These are phyloP conservation scores for Hybos culiciformis DNA, from an alignment of 2,888 invertebrate species.

Conservation along the genomic window DNA sequence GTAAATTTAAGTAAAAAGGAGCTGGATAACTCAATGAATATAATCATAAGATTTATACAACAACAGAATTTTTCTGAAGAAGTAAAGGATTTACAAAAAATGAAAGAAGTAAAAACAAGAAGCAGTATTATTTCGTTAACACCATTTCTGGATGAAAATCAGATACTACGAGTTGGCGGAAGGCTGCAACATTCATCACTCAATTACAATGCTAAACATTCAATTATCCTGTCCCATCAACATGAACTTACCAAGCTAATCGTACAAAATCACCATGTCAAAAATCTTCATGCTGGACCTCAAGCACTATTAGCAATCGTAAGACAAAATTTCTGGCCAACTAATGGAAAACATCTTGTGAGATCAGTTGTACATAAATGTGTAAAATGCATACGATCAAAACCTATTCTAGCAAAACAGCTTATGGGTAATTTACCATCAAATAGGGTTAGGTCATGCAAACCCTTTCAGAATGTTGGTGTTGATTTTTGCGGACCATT, in stretches of 20 bases:
- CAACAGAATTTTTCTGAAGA: too few relatives aligned
- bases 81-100: too few relatives aligned
- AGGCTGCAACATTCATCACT: neutral
- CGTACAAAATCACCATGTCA: constrained; percentile 2
- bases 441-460: constrained; percentile 5
- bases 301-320: constrained; percentile 5
- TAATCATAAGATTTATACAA: neutral
- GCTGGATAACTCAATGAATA: neutral
- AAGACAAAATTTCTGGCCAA: constrained; percentile 15
- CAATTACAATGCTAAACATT: neutral
- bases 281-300: neutral
- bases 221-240: constrained; percentile 1
- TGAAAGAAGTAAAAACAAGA: too few relatives aligned
- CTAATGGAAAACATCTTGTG: constrained; percentile 6
- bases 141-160: neutral
- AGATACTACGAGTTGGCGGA: neutral
- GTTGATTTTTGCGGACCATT: constrained; percentile 9
- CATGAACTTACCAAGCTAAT: constrained; percentile 4
- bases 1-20: neutral
- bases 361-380: constrained; percentile 7
- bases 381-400: constrained; percentile 6
- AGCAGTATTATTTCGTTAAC: neutral
- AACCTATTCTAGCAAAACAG: constrained; percentile 5
- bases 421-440: constrained; percentile 18
- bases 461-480: neutral